Evolutionary conservation across 2,113 vertebrate species (phyloP).

Genomic region (Corvus moneduloides): DNA sequence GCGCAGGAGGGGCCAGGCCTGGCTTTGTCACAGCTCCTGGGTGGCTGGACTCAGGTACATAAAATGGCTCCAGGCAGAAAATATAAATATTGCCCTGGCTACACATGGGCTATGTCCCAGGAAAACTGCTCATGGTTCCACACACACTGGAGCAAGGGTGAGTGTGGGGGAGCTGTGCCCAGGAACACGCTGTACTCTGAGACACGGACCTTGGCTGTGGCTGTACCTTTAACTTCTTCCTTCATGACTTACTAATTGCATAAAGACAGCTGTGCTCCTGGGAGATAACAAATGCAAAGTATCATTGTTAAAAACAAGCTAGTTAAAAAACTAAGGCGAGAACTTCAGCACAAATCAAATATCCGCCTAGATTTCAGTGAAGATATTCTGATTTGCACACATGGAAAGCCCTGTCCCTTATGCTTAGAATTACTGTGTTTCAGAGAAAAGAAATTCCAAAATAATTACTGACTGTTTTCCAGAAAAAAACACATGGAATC

Average conservation of each 20-base stretch:
- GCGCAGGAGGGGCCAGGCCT: neutral
- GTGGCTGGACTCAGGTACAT: neutral
- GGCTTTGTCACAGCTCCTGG: neutral
- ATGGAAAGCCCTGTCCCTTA: neutral
- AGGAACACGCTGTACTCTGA: neutral
- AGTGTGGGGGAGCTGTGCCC: neutral
- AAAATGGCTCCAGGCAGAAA: neutral
- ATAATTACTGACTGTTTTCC: neutral
- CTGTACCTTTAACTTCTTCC: neutral
- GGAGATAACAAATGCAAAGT: neutral
- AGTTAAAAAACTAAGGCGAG: neutral
- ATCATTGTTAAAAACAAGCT: neutral
- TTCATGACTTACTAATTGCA: neutral
- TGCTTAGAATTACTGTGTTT: neutral
- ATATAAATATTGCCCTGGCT: neutral
- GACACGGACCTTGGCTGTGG: neutral
- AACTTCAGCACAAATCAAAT: neutral
- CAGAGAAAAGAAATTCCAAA: neutral
- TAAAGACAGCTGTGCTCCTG: neutral
- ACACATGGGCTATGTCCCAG: neutral
- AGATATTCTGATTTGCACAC: neutral
- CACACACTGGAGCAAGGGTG: accelerated
- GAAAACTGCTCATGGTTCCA: neutral
- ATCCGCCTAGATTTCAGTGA: neutral
- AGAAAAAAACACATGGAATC: neutral